phyloP scores from a whole-genome alignment of 2,888 invertebrate species.

The Eumerus sabulonum region DNA sequence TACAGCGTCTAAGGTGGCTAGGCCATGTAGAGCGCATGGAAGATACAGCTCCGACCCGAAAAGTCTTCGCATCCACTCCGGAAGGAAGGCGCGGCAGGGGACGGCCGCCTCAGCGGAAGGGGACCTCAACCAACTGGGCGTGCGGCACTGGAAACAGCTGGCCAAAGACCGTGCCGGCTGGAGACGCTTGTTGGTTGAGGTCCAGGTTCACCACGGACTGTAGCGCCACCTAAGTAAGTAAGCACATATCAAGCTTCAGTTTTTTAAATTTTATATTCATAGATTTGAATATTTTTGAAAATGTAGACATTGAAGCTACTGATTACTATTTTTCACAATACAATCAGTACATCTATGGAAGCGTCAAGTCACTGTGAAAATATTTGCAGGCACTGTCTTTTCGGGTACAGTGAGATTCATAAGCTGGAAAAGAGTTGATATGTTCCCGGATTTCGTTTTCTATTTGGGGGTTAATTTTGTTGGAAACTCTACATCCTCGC shows the following conservation, averaged over 20 bases:
- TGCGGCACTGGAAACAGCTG: too few species aligned
- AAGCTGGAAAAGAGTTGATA: slow-evolving; percentile 17
- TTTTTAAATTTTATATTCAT: slow-evolving; percentile 61
- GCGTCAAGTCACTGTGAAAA: slow-evolving; percentile 16
- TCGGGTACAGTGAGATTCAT: slow-evolving; percentile 28
- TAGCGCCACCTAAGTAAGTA: too few species aligned
- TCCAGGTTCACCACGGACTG: too few species aligned
- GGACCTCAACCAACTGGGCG: too few species aligned
- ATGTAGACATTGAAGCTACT: slow-evolving; percentile 20
- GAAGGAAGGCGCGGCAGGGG: too few species aligned
- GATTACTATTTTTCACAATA: slow-evolving; percentile 23
- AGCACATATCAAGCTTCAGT: slow-evolving; percentile 40
- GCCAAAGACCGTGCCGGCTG: too few species aligned
- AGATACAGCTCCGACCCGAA: too few species aligned
- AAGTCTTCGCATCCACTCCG: too few species aligned
- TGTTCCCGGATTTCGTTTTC: slow-evolving; percentile 14
- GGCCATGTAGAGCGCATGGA: too few species aligned
- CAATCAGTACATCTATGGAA: slow-evolving; percentile 18
- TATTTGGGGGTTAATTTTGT: slow-evolving; percentile 5
- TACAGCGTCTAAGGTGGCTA: too few species aligned
- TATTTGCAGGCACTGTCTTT: slow-evolving; percentile 29
- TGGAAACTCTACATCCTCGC: slow-evolving; percentile 3
- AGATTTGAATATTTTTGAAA: slow-evolving; percentile 39
- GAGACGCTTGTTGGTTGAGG: too few species aligned
- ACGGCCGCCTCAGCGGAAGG: too few species aligned